Percentiles rank a stretch among this genome's conserved stretches.
phyloP scores from a whole-genome alignment of 92 coral and sea anemone species.

The Zoanthus solanderi region DNA sequence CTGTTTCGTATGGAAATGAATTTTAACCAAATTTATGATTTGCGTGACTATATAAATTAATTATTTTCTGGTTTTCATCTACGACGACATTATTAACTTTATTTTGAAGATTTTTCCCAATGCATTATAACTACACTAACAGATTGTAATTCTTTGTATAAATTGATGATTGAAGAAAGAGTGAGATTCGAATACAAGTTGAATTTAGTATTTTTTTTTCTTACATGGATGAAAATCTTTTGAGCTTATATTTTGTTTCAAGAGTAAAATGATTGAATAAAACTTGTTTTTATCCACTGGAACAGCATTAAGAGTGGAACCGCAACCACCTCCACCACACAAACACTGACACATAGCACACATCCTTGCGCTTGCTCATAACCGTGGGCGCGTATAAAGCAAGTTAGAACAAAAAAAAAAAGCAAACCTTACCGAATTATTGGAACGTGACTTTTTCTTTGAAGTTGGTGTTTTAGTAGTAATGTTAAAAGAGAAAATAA shows the following conservation, averaged over 20 bases:
- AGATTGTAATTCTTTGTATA: background rate
- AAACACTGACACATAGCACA: too few relatives aligned
- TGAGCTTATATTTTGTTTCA: background rate
- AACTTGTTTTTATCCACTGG: background rate
- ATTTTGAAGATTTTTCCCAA: background rate
- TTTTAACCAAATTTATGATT: too few relatives aligned
- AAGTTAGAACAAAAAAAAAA: background rate
- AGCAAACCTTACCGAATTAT: background rate
- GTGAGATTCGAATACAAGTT: background rate
- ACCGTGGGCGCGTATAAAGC: background rate
- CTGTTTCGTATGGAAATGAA: too few relatives aligned
- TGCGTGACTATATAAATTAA: too few relatives aligned
- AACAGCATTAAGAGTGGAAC: background rate
- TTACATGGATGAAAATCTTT: background rate
- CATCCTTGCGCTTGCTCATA: background rate
- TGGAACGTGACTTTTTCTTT: background rate
- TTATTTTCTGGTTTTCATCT: background rate
- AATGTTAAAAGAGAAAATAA: too few relatives aligned
- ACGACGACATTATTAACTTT: background rate
- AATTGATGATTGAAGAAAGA: background rate
- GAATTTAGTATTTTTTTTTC: background rate
- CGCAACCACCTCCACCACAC: background rate
- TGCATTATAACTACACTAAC: background rate
- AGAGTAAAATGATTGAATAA: background rate
- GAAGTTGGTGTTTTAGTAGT: background rate